Percentiles rank a stretch among this genome's conserved stretches.
phyloP scores from a whole-genome alignment of 2,113 vertebrate genomes.

The Anolis sagrei region DNA sequence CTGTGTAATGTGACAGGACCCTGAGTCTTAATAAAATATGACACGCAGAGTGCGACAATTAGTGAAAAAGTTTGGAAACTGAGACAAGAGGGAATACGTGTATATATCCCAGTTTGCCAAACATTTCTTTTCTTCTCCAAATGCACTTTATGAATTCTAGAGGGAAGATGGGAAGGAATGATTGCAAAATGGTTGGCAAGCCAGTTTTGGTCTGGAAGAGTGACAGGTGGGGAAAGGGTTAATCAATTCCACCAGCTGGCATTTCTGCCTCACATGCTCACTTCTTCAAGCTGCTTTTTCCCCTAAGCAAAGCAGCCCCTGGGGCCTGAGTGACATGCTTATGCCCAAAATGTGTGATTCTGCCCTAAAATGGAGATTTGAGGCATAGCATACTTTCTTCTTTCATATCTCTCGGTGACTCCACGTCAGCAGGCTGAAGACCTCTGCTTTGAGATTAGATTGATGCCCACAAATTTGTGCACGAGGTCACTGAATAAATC shows the following conservation, averaged over 20 bases:
- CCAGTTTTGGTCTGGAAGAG: neutral
- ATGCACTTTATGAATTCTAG: neutral
- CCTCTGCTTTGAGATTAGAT: constrained; percentile 31
- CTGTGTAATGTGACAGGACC: no score
- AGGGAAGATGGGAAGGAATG: neutral
- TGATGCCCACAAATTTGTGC: constrained; percentile 16
- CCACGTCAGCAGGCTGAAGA: constrained; percentile 9
- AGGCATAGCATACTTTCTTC: constrained; percentile 19
- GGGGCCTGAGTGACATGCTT: neutral
- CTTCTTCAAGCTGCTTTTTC: neutral
- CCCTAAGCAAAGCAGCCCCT: neutral
- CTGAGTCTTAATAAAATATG: neutral
- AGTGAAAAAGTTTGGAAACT: neutral
- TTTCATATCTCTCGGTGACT: constrained; percentile 20
- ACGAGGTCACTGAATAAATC: constrained; percentile 14
- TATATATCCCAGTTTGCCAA: neutral
- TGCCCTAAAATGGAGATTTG: constrained; percentile 5
- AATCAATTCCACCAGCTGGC: neutral
- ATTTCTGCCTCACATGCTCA: neutral
- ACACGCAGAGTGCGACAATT: neutral
- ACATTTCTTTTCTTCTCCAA: neutral
- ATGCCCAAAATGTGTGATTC: constrained; percentile 3
- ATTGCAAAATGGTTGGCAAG: neutral
- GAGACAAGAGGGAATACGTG: neutral
- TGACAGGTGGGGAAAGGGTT: neutral